phyloP scores from a whole-genome alignment of 1,140 invertebrate genomes.

The Bicyclus anynana region DNA sequence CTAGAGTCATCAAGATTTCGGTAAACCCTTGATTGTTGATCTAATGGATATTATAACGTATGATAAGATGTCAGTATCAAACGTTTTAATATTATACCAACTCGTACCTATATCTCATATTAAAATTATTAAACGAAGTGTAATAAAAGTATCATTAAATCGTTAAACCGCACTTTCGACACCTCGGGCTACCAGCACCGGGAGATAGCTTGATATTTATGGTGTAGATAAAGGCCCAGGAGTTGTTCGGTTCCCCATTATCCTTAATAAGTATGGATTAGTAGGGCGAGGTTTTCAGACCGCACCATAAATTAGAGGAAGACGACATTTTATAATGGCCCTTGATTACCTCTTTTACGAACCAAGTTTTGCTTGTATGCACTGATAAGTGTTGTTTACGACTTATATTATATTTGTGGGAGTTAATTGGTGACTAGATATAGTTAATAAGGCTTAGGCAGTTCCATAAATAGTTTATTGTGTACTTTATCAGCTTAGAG shows the following conservation, averaged over 20 bases:
- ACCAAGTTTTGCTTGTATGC: constrained; percentile 45
- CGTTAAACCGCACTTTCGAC: constrained; percentile 63
- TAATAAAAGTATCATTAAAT: constrained; percentile 64
- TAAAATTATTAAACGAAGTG: constrained; percentile 52
- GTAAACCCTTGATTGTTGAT: too few species aligned
- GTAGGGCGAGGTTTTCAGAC: constrained; percentile 52
- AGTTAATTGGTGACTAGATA: constrained; percentile 48
- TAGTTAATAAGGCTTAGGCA: constrained; percentile 31
- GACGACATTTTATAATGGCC: constrained; percentile 62
- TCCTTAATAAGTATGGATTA: constrained; percentile 76
- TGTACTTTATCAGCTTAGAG: constrained; percentile 28
- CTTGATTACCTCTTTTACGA: constrained; percentile 58
- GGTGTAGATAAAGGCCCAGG: constrained; percentile 64
- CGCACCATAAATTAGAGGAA: constrained; percentile 58
- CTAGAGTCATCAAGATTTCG: too few species aligned
- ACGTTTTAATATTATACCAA: constrained; percentile 42
- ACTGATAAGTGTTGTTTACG: constrained; percentile 66
- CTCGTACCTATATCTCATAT: constrained; percentile 36
- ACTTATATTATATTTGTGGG: constrained; percentile 49
- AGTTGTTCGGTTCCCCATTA: constrained; percentile 71
- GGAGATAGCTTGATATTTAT: constrained; percentile 63
- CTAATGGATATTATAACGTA: too few species aligned
- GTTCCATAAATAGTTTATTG: constrained; percentile 44
- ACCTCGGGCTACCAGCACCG: constrained; percentile 54
- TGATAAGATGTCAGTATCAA: constrained; percentile 18